Base-by-base conservation (phyloP, 2,888 invertebrate species). In the Eumacrocentrus americanus region DNA sequence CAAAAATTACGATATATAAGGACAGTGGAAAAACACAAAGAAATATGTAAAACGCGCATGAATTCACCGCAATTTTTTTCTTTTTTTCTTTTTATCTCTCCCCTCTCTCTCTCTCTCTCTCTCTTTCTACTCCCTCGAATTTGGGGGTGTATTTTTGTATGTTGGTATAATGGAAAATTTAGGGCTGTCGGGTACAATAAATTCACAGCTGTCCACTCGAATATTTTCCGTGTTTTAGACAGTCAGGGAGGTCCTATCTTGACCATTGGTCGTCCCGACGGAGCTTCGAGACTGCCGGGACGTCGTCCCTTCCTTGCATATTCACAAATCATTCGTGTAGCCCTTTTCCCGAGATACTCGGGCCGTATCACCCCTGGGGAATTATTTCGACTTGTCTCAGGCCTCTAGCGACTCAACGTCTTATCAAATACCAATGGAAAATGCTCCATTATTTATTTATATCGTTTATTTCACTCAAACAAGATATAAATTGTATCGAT, bases 191-290 rank as follows among this genome's bases (percentile, higher is more conserved):
- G 63, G 72, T 65, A 72, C 80, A 75, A 79, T 81, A 80, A 80
- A 81, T 81, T 79, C 76, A 73, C 75, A 74, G 76, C 79, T 76
- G 79, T 80, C 80, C 76, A 76, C 78, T 80, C 75, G 77, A 80
- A 79, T 80, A 80, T 80, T 80, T 80, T 80, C 77, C 79, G 72
- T 79, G 73, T 78, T 80, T 77, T 77, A 76, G 77, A 74, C 73
- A 72, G 74, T 73, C 74, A 73, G 69, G 74, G 72, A 74, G 72
- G 74, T 58, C 48, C 75, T 79, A 79, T 80, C 80, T 79, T 79
- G 79, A 80, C 79, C 79, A 71, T 70, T 70, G 71, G 64, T 68
- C 67, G 72, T 73, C 73, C 77, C 58, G 60, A 50, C 50, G 60
- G 60, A 58, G 60, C 54, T 57, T 55, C 60, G 55, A 61, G 63